Base-by-base conservation (phyloP, 2,113 vertebrate genomes). In the Osmerus eperlanus region DNA sequence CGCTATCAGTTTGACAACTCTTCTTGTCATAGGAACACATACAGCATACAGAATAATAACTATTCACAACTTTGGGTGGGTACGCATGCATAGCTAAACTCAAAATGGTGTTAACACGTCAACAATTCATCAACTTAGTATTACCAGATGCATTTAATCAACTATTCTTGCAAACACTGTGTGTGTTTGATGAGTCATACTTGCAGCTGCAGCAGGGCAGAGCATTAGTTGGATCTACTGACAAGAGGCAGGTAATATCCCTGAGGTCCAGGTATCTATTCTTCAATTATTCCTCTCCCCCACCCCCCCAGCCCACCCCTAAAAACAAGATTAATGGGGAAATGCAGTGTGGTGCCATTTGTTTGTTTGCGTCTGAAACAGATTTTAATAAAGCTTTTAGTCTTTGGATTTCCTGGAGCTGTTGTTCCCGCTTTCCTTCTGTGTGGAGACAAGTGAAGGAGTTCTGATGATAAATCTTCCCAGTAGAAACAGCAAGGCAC, bases 81-180 rank as follows among this genome's bases (percentile, higher is more conserved):
- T 12, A 47, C 7, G 41, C 41, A 47, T 47, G 9, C 41, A 12
- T 11, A 2, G 41, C 80, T 29, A 36, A 77, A 71, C 81, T 75
- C 72, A 79, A 75, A 74, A 71, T 3, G 5, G 36, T 23, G 18
- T 72, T 70, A 75, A 79, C 77, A 83, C 67, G 72, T 77, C 72
- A 75, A 32, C 77, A 72, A 83, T 76, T 87, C 83, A 80, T 85
- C 87, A 84, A 75, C 74, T 82, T 79, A 85, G 80, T 83, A 68
- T 67, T 76, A 85, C 80, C 82, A 82, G 81, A 84, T 81, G 77
- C 41, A 73, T 86, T 87, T 80, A 73, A 88, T 83, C 76, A 85
- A 81, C 81, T 84, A 82, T 86, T 74, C 74, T 82, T 73, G 73
- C 65, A 55, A 47, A 47, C 9, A 47, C 9, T 47, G 32, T 28